Evolutionary conservation across 2,888 invertebrate species (phyloP).

Genomic region (Disparrhopalites patrizii): DNA sequence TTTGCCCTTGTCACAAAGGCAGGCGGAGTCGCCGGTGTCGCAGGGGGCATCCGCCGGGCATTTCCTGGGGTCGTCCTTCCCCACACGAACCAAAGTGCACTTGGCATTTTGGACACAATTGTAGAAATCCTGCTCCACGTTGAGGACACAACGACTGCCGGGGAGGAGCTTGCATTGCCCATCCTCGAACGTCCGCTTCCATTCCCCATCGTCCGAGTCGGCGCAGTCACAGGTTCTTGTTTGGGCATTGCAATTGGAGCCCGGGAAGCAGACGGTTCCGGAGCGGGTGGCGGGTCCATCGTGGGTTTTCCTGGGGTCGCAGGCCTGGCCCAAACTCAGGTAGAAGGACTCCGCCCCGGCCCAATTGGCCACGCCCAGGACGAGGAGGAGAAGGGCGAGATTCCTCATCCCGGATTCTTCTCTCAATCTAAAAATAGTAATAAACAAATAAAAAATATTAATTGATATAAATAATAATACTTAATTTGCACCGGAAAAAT

Average conservation of each 20-base stretch:
- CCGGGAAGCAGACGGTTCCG: conserved; percentile 13
- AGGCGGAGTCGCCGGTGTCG: conserved; percentile 10
- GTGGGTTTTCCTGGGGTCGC: too few species aligned
- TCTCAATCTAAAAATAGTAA: too few species aligned
- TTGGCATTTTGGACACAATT: conserved; percentile 20
- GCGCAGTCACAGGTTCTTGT: conserved; percentile 21
- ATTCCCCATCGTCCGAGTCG: conserved; percentile 18
- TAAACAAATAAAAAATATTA: too few species aligned
- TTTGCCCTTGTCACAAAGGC: conserved; percentile 12
- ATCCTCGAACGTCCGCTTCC: conserved; percentile 21
- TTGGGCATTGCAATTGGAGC: conserved; percentile 13
- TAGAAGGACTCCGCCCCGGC: too few species aligned
- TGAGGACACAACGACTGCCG: not conserved
- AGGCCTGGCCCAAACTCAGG: too few species aligned
- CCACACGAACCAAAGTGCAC: conserved; percentile 4
- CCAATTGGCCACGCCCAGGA: too few species aligned
- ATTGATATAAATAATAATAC: too few species aligned
- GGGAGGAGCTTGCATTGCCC: conserved; percentile 16
- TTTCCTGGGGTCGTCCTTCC: not conserved
- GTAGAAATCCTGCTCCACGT: conserved; percentile 23
- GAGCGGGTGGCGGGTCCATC: too few species aligned
- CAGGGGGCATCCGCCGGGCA: conserved; percentile 23
- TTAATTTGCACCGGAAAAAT: too few species aligned
- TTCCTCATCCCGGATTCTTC: too few species aligned
- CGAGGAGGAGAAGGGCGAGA: too few species aligned